A percentile compares a stretch with the other conserved stretches of the same genome.
These are phyloP conservation scores for Brachyptera putata DNA, from an alignment of 2,888 invertebrate species.

Conservation along the genomic window DNA sequence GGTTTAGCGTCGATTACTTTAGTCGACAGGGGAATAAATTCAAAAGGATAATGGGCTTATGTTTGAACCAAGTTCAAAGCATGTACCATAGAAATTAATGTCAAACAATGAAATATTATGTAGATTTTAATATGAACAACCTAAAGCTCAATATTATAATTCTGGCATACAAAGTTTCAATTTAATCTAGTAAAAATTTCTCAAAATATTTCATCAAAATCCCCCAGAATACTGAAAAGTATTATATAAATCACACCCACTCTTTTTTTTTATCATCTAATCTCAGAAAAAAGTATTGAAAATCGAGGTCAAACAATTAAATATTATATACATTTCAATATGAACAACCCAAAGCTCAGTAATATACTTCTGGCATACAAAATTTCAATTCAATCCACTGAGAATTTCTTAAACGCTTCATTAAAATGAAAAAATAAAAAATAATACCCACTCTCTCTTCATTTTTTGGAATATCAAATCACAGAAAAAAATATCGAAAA, in stretches of 20 bases:
- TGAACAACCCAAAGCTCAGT: not conserved
- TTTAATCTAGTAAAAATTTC: not conserved
- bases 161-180: not conserved
- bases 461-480: too few species aligned
- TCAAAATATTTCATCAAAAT: too few species aligned
- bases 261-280: too few species aligned
- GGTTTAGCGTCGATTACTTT: slow-evolving; percentile 25
- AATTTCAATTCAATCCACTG: not conserved
- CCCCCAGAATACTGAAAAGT: too few species aligned
- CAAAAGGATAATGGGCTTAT: slow-evolving; percentile 16
- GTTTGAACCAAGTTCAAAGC: not conserved
- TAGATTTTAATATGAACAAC: not conserved
- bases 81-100: slow-evolving; percentile 7
- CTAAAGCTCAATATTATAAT: not conserved
- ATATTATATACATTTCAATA: not conserved
- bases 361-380: not conserved
- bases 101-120: slow-evolving; percentile 15
- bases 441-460: too few species aligned
- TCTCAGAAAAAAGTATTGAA: too few species aligned
- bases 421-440: too few species aligned
- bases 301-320: slow-evolving; percentile 19
- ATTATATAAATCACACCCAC: too few species aligned
- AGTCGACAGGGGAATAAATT: slow-evolving; percentile 22
- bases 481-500: too few species aligned
- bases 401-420: too few species aligned